These are phyloP conservation scores for Matsumurasca onukii DNA, from an alignment of 1,140 invertebrate genomes.

Conservation along the genomic window DNA sequence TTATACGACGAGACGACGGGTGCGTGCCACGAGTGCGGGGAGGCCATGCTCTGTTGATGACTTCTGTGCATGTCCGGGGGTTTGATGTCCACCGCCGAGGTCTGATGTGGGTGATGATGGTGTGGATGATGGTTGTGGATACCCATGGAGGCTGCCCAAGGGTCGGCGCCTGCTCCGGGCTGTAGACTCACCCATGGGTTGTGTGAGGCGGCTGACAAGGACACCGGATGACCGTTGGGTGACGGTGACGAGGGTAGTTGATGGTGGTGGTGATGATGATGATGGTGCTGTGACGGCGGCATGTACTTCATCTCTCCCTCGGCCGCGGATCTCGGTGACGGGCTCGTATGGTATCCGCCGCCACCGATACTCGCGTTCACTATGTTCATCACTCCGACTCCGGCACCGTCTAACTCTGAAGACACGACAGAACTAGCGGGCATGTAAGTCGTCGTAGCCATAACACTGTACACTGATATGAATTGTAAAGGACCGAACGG, in stretches of 20 bases:
- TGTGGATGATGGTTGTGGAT: constrained; percentile 67
- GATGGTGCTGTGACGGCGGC: constrained; percentile 76
- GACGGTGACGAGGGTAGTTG: constrained; percentile 60
- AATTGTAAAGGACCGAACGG: constrained; percentile 38
- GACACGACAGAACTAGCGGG: constrained; percentile 69
- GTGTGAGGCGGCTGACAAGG: constrained; percentile 54
- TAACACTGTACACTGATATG: constrained; percentile 47
- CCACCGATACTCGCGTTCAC: constrained; percentile 46
- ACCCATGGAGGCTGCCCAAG: constrained; percentile 72
- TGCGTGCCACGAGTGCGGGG: constrained; percentile 80
- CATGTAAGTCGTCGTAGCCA: constrained; percentile 86
- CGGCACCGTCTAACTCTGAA: constrained; percentile 72
- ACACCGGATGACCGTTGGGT: constrained; percentile 63
- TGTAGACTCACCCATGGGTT: constrained; percentile 90
- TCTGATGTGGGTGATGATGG: constrained; percentile 58
- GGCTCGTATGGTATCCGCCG: constrained; percentile 66
- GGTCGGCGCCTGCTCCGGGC: constrained; percentile 64
- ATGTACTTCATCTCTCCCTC: constrained; percentile 94
- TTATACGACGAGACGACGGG: constrained; percentile 72
- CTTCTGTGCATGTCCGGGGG: constrained; percentile 52
- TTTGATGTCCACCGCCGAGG: constrained; percentile 51
- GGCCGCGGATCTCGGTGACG: constrained; percentile 74
- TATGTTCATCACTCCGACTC: constrained; percentile 66
- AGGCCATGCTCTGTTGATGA: constrained; percentile 58
- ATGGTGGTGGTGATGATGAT: constrained; percentile 68